Percentiles rank a stretch among this genome's conserved stretches.
These are phyloP conservation scores for Leptinotarsa peninsularis DNA, from an alignment of 2,888 invertebrate species.

Conservation along the genomic window DNA sequence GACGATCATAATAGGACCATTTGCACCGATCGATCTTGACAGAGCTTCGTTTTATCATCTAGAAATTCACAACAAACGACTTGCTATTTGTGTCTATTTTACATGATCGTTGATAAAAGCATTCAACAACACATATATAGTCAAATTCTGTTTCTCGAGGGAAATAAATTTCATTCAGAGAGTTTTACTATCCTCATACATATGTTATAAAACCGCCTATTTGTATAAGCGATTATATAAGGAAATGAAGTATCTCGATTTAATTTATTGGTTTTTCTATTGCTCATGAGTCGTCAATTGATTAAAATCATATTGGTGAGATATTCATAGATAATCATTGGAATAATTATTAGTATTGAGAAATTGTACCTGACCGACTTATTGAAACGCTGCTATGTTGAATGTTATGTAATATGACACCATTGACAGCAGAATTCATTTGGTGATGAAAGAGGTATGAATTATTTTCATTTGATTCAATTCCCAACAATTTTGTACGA, in stretches of 20 bases:
- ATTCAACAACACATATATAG: too few relatives aligned
- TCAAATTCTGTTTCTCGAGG: too few relatives aligned
- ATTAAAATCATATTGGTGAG: background rate
- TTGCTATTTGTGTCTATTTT: too few relatives aligned
- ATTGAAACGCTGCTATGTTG: background rate
- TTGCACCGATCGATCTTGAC: too few relatives aligned
- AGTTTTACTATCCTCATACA: too few relatives aligned
- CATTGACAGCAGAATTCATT: slow-evolving; percentile 8
- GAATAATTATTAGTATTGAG: background rate
- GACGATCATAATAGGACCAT: too few relatives aligned
- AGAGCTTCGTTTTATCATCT: too few relatives aligned
- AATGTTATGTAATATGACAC: slow-evolving; percentile 4
- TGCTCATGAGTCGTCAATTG: background rate
- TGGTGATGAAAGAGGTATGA: background rate
- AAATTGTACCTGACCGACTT: slow-evolving; percentile 5
- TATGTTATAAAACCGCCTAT: too few relatives aligned
- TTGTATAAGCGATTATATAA: background rate
- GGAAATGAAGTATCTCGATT: background rate
- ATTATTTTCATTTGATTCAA: background rate
- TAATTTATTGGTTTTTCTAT: background rate
- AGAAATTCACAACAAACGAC: too few relatives aligned
- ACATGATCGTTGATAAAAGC: too few relatives aligned
- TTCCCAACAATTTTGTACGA: background rate
- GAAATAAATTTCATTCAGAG: too few relatives aligned
- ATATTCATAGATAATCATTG: slow-evolving; percentile 1